Evolutionary conservation across 2,797 vertebrate species (phyloP).

Genomic region (Vultur gryphus): DNA sequence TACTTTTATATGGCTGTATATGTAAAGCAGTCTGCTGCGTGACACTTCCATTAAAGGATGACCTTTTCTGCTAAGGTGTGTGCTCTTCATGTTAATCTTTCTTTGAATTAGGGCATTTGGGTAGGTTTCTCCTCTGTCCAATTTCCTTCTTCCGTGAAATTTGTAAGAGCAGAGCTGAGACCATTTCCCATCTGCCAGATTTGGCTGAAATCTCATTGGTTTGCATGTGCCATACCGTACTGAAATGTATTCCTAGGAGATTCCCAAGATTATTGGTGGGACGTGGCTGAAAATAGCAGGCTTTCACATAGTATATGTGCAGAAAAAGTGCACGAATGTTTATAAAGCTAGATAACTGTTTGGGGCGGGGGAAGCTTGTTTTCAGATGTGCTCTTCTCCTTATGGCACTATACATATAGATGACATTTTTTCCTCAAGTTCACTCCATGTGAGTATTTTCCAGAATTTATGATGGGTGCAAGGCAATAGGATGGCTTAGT

Average conservation of each 20-base stretch:
- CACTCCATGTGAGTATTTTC: neutral
- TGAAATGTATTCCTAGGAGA: neutral
- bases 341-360: neutral
- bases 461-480: neutral
- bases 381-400: neutral
- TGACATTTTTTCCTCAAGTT: neutral
- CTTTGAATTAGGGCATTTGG: neutral
- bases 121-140: neutral
- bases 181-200: neutral
- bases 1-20: neutral
- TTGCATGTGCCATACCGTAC: neutral
- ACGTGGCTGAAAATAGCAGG: neutral
- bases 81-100: neutral
- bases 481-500: neutral
- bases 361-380: neutral
- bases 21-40: neutral
- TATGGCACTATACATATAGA: neutral
- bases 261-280: neutral
- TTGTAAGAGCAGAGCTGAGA: neutral
- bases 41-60: neutral
- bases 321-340: neutral
- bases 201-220: neutral
- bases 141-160: neutral
- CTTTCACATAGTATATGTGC: neutral
- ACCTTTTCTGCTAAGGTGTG: neutral